These are phyloP conservation scores for Eidolon dupreanum DNA, from an alignment of 2,797 vertebrate species.

Conservation along the genomic window DNA sequence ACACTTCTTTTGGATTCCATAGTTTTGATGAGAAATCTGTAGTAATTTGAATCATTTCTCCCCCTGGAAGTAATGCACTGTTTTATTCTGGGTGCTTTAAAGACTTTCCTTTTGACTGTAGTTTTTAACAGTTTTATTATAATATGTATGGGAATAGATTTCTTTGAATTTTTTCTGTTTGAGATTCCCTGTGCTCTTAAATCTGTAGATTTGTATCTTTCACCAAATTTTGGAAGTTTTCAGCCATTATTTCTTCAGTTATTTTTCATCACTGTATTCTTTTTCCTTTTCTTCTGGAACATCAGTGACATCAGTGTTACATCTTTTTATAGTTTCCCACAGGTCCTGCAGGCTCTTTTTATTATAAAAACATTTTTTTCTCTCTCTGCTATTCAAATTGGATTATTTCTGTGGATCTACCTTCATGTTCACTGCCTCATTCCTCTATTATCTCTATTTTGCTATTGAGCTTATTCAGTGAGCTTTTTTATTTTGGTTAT, in stretches of 20 bases:
- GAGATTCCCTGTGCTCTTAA: neutral
- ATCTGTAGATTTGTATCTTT: constrained; percentile 36
- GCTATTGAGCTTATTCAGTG: neutral
- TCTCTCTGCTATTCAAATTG: neutral
- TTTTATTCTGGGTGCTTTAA: neutral
- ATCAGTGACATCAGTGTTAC: neutral
- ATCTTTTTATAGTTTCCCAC: neutral
- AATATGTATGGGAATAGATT: neutral
- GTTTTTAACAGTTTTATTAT: neutral
- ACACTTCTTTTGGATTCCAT: neutral
- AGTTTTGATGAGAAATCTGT: neutral
- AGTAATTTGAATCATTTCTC: neutral
- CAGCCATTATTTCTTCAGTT: neutral
- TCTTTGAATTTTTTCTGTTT: neutral
- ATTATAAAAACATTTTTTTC: neutral
- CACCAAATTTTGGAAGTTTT: neutral
- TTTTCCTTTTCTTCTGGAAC: neutral
- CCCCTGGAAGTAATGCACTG: neutral
- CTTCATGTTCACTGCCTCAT: neutral
- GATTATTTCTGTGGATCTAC: neutral
- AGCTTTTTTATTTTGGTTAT: neutral
- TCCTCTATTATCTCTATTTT: neutral
- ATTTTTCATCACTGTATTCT: neutral
- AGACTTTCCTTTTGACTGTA: neutral
- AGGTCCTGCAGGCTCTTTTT: neutral